phyloP scores from a whole-genome alignment of 2,797 vertebrate genomes.

The Microchirus variegatus region DNA sequence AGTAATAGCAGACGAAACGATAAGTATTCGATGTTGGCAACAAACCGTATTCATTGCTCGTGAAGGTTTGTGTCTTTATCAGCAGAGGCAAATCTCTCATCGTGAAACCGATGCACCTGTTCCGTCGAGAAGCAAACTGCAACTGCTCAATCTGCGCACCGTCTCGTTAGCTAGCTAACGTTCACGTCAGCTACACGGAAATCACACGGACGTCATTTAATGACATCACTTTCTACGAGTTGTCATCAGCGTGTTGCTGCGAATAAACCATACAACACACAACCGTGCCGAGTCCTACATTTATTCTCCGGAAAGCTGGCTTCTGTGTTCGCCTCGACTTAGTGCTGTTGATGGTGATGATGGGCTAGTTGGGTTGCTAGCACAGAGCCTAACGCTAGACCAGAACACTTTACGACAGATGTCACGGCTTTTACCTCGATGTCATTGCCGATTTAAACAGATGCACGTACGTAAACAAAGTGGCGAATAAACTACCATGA shows the following conservation, averaged over 20 bases:
- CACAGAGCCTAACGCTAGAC: slow-evolving; percentile 45
- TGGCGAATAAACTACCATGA: background rate
- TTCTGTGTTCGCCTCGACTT: slow-evolving; percentile 35
- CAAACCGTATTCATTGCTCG: background rate
- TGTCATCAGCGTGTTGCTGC: background rate
- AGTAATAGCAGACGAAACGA: background rate
- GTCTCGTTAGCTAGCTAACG: slow-evolving; percentile 53
- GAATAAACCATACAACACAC: background rate
- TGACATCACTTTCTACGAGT: background rate
- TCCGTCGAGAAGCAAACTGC: slow-evolving; percentile 38
- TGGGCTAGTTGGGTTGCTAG: slow-evolving; percentile 71
- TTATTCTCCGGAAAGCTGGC: slow-evolving; percentile 29
- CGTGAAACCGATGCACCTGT: slow-evolving; percentile 60
- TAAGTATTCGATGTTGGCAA: too few relatives aligned
- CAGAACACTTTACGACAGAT: slow-evolving; percentile 24
- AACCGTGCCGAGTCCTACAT: background rate
- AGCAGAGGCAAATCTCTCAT: background rate
- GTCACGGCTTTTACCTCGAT: slow-evolving; percentile 1
- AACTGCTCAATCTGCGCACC: slow-evolving; percentile 65
- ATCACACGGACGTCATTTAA: accelerated
- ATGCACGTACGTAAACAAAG: background rate
- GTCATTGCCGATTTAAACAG: slow-evolving; percentile 7
- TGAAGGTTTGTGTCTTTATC: background rate
- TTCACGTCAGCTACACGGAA: slow-evolving; percentile 14
- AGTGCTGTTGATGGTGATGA: slow-evolving; percentile 31